phyloP scores from a whole-genome alignment of 2,113 vertebrate genomes.

The Myrmecophaga tridactyla region DNA sequence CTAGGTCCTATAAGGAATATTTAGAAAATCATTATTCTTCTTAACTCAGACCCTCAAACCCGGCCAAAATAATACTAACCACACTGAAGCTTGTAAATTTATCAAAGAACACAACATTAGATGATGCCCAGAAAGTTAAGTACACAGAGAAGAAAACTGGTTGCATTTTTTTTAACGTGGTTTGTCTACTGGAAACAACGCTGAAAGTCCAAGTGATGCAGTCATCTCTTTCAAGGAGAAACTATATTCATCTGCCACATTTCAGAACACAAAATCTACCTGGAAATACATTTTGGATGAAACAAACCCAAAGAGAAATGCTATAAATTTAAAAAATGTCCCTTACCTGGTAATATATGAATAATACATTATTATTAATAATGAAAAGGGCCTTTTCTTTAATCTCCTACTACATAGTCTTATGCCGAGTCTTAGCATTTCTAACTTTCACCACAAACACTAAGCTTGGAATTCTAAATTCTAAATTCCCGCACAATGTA shows the following conservation, averaged over 20 bases:
- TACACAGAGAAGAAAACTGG: neutral
- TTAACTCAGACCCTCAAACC: neutral
- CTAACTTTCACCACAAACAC: neutral
- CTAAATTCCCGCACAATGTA: neutral
- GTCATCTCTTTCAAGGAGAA: neutral
- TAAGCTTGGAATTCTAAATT: neutral
- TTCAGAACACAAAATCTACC: neutral
- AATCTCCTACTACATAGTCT: neutral
- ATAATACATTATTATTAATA: neutral
- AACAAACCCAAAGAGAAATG: neutral
- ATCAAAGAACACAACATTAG: neutral
- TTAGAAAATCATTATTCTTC: conserved; percentile 23
- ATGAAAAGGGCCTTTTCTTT: neutral
- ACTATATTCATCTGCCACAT: conserved; percentile 12
- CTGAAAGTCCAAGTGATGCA: neutral
- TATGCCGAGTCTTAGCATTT: neutral
- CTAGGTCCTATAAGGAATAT: neutral
- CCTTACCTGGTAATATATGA: neutral
- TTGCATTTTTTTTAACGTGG: neutral
- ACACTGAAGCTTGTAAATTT: neutral
- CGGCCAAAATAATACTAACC: neutral
- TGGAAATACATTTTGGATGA: neutral
- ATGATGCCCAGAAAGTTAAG: neutral
- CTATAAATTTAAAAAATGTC: neutral
- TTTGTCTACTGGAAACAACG: neutral